phyloP scores from a whole-genome alignment of 2,888 invertebrate species.

The Lysandra coridon region DNA sequence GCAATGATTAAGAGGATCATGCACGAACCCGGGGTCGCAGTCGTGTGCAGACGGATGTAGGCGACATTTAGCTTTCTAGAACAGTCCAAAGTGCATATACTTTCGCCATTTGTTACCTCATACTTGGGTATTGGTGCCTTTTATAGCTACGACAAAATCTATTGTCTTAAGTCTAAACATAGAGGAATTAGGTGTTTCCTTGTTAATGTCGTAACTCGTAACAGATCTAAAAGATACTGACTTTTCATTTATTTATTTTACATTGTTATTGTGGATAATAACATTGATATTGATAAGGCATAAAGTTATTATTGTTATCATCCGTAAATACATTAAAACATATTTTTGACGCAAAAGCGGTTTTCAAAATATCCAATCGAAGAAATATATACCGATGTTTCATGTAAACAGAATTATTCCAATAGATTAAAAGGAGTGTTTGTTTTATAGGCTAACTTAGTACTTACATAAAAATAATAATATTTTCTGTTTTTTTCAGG shows the following conservation, averaged over 20 bases:
- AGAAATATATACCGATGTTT: background rate
- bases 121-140: constrained; percentile 27
- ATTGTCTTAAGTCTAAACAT: background rate
- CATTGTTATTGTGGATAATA: too few relatives aligned
- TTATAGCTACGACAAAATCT: background rate
- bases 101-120: constrained; percentile 34
- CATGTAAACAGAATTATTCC: background rate
- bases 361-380: too few relatives aligned
- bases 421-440: background rate
- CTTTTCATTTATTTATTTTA: too few relatives aligned
- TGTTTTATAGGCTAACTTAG: background rate
- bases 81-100: constrained; percentile 33
- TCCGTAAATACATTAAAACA: too few relatives aligned
- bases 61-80: constrained; percentile 46
- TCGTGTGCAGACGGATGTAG: constrained; percentile 58
- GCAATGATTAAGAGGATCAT: constrained; percentile 54
- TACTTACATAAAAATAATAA: background rate
- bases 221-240: too few relatives aligned
- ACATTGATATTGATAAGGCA: too few relatives aligned
- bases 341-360: too few relatives aligned
- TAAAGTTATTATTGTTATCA: too few relatives aligned
- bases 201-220: background rate
- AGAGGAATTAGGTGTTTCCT: background rate
- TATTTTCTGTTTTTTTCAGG: background rate
- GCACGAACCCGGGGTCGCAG: constrained; percentile 61